Conservation (phyloP, 2,888 invertebrate species). For the Nemotelus nigrinus region DNA sequence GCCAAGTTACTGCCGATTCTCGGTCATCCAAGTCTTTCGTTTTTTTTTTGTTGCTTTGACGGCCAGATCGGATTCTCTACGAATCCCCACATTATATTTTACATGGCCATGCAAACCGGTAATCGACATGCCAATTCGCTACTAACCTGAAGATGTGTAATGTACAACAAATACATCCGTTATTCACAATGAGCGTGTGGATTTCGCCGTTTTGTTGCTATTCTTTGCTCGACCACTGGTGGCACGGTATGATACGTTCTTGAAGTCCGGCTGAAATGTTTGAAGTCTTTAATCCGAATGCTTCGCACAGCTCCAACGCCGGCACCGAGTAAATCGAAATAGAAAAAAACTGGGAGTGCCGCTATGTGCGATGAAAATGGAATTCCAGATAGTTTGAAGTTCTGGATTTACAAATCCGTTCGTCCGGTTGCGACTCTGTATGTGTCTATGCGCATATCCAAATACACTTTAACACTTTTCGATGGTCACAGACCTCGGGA, state of each 20-base stretch:
- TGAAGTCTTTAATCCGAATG: background rate
- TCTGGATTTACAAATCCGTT: background rate
- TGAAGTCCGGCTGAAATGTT: background rate
- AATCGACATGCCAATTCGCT: conserved; percentile 28
- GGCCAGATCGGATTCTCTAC: background rate
- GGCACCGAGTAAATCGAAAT: conserved; percentile 23
- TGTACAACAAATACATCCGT: conserved; percentile 39
- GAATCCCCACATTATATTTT: background rate
- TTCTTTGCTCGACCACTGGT: background rate
- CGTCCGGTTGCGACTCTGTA: background rate
- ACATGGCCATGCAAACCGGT: conserved; percentile 20
- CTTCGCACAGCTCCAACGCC: conserved; percentile 16
- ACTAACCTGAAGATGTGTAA: conserved; percentile 42
- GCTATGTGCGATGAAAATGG: conserved; percentile 25
- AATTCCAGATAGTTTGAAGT: conserved; percentile 32
- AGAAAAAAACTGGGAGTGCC: conserved; percentile 40
- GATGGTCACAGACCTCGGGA: background rate
- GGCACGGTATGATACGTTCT: conserved; percentile 8
- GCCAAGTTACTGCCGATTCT: conserved; percentile 32
- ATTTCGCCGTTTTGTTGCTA: conserved; percentile 16
- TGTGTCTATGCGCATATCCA: background rate
- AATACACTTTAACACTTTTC: background rate
- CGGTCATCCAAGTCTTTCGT: conserved; percentile 40
- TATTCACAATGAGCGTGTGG: conserved; percentile 32
- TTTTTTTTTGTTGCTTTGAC: background rate